Evolutionary conservation across 2,797 vertebrate genomes (phyloP).

Genomic region (Parambassis ranga): DNA sequence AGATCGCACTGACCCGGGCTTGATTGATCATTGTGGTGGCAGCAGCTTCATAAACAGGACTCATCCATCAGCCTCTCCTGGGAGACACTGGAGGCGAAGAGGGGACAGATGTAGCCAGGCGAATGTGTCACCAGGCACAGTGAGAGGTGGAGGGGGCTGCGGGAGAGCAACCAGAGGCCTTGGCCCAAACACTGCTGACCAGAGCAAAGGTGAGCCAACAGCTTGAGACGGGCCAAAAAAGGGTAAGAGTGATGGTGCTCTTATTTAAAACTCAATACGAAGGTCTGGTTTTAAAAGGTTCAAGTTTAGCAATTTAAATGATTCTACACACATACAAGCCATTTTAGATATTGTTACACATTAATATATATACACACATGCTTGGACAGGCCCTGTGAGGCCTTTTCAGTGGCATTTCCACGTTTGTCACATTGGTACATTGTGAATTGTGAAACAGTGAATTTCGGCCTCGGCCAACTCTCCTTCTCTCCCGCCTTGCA

Average conservation of each 20-base stretch:
- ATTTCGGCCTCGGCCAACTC: conserved; percentile 29
- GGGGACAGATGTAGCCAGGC: conserved; percentile 52
- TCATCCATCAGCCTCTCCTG: conserved; percentile 82
- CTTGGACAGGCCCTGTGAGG: too few relatives aligned
- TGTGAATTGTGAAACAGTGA: conserved; percentile 52
- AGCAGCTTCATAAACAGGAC: conserved; percentile 81
- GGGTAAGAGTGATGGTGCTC: conserved; percentile 22
- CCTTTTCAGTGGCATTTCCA: conserved; percentile 46
- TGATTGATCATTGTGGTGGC: conserved; percentile 82
- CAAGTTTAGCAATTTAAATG: not conserved
- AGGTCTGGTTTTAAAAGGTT: not conserved
- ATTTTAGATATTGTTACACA: not conserved
- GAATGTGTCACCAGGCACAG: conserved; percentile 71
- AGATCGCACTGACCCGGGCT: conserved; percentile 62
- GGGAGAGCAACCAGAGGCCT: conserved; percentile 38
- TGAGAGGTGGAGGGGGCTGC: conserved; percentile 31
- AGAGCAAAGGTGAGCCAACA: conserved; percentile 53
- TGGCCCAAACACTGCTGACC: conserved; percentile 66
- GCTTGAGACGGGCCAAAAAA: conserved; percentile 21
- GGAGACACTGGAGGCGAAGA: conserved; percentile 53
- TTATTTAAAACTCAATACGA: conserved; percentile 6
- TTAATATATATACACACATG: not conserved
- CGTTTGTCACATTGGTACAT: conserved; percentile 51
- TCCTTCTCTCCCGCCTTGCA: conserved; percentile 5
- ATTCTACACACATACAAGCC: not conserved